Percentiles rank a stretch among this genome's conserved stretches.
Conservation (phyloP, 2,113 vertebrate genomes). For the Jacana jacana region DNA sequence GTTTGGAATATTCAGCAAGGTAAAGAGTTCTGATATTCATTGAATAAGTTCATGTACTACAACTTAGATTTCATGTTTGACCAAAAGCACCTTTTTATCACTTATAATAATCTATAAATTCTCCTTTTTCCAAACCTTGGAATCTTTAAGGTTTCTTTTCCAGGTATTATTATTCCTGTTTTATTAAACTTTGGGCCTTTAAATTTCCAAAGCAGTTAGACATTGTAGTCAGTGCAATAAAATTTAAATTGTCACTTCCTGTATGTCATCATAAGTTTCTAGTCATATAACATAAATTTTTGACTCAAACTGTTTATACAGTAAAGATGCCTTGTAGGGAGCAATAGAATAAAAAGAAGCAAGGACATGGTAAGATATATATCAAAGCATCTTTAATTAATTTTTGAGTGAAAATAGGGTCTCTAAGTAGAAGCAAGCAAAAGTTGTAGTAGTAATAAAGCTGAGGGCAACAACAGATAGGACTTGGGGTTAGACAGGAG, state of each 20-base stretch:
- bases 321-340: background rate
- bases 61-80: background rate
- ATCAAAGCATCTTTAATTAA: background rate
- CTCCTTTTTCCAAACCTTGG: background rate
- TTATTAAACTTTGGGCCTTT: background rate
- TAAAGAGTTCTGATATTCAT: background rate
- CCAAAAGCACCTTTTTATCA: background rate
- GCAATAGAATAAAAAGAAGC: background rate
- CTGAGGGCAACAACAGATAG: background rate
- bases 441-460: background rate
- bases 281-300: background rate
- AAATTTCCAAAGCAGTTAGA: background rate
- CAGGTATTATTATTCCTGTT: background rate
- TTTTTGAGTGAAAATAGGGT: background rate
- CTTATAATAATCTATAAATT: background rate
- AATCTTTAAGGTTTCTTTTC: background rate
- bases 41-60: background rate
- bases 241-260: background rate
- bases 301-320: background rate
- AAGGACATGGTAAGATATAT: background rate
- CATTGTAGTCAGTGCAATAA: background rate
- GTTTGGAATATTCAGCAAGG: background rate
- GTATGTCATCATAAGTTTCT: background rate
- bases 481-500: background rate
- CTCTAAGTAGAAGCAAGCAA: background rate